Percentiles rank a stretch among this genome's conserved stretches.
These are phyloP conservation scores for Condylura cristata DNA, from an alignment of 2,113 vertebrate species.

Conservation along the genomic window DNA sequence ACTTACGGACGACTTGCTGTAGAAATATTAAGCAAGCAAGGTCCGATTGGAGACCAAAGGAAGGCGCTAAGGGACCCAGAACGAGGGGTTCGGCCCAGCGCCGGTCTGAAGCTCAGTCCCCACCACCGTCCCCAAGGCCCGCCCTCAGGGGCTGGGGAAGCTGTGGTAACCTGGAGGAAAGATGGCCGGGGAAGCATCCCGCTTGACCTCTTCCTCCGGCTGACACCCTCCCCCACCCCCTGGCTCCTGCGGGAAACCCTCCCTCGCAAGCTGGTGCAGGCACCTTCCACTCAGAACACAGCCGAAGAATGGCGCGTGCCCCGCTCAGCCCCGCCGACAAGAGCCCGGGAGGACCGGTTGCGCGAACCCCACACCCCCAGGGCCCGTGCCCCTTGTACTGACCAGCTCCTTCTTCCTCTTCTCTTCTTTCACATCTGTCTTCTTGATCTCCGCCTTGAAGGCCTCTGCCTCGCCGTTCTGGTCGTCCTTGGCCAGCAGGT, in stretches of 20 bases:
- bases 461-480: conserved; percentile 97
- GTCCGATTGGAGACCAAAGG: neutral
- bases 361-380: neutral
- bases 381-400: conserved; percentile 76
- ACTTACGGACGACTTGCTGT: neutral
- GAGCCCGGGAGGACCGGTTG: neutral
- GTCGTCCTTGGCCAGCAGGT: conserved; percentile 98
- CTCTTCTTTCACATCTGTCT: conserved; percentile 96
- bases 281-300: neutral
- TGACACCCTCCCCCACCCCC: neutral
- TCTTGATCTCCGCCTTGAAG: conserved; percentile 99
- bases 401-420: conserved; percentile 97
- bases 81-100: neutral
- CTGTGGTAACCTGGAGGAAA: neutral
- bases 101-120: neutral
- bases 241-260: neutral
- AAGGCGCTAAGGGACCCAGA: neutral
- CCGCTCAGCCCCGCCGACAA: neutral
- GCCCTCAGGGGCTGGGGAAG: neutral
- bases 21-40: neutral
- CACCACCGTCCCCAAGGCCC: neutral
- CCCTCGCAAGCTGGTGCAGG: neutral
- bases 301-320: neutral
- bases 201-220: neutral
- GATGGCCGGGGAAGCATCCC: neutral